phyloP scores from a whole-genome alignment of 64 coral and sea anemone species.

The Pachyseris speciosa region DNA sequence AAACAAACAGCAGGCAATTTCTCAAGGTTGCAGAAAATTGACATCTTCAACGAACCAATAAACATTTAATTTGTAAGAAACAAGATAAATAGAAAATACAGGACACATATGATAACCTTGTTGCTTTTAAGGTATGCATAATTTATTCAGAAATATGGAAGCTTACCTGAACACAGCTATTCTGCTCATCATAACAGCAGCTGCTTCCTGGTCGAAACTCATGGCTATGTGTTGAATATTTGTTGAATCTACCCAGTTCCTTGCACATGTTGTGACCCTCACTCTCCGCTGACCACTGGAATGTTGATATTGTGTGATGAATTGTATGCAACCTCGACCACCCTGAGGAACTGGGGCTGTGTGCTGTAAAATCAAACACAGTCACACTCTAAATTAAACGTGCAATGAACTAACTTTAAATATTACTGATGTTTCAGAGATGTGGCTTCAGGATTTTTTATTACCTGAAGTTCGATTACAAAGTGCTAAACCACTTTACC shows the following conservation, averaged over 20 bases:
- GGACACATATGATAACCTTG: neutral
- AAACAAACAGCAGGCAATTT: too few relatives aligned
- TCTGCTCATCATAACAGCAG: conserved; percentile 97
- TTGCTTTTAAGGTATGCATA: neutral
- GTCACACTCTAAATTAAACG: neutral
- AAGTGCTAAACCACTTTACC: neutral
- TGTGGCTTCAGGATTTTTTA: too few relatives aligned
- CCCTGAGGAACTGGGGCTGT: conserved; percentile 97
- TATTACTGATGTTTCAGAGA: too few relatives aligned
- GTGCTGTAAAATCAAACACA: conserved; percentile 59
- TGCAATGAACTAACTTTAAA: too few relatives aligned
- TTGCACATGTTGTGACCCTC: conserved; percentile 97
- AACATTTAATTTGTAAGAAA: too few relatives aligned
- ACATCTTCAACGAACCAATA: too few relatives aligned
- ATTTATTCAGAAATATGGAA: neutral
- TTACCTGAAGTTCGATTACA: neutral
- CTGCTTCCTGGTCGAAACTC: conserved; percentile 95
- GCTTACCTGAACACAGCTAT: conserved; percentile 87
- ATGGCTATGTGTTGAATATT: conserved; percentile 86
- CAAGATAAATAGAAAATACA: too few relatives aligned
- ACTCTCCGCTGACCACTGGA: conserved; percentile 96
- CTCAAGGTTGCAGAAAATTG: too few relatives aligned
- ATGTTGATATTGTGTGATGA: conserved; percentile 98
- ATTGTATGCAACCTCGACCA: conserved; percentile 92
- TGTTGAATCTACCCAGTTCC: conserved; percentile 94